Percentiles rank a stretch among this genome's conserved stretches.
phyloP scores from a whole-genome alignment of 2,888 invertebrate genomes.

The Pseudeuparius sepicola region DNA sequence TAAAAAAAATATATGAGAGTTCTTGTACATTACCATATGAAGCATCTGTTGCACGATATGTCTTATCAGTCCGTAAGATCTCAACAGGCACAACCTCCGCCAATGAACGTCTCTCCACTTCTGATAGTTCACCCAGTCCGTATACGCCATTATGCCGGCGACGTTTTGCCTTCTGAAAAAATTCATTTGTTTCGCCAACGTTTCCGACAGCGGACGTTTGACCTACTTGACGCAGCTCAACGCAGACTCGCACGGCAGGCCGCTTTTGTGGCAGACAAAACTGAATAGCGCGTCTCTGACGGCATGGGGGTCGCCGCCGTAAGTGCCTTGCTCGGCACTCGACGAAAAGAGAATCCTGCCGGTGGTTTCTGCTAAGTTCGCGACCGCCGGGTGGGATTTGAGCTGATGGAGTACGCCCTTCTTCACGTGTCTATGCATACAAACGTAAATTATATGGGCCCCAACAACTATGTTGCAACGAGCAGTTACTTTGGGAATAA shows the following conservation, averaged over 20 bases:
- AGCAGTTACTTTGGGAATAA: no score
- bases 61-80: slow-evolving; percentile 74
- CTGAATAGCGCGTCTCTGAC: slow-evolving; percentile 74
- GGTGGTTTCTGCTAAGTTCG: slow-evolving; percentile 56
- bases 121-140: slow-evolving; percentile 68
- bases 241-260: slow-evolving; percentile 62
- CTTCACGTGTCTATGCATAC: slow-evolving; percentile 43
- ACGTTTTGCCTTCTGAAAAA: slow-evolving; percentile 49
- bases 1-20: neutral
- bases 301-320: slow-evolving; percentile 55
- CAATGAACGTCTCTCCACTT: slow-evolving; percentile 48
- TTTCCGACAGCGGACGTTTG: no score
- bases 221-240: slow-evolving; percentile 38
- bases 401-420: slow-evolving; percentile 54
- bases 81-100: slow-evolving; percentile 55
- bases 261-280: slow-evolving; percentile 75
- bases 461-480: no score
- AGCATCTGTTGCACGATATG: slow-evolving; percentile 76
- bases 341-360: slow-evolving; percentile 58
- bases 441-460: no score
- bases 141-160: slow-evolving; percentile 67
- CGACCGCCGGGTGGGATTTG: slow-evolving; percentile 63
- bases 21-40: slow-evolving; percentile 48
- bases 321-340: slow-evolving; percentile 44
- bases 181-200: no score